phyloP scores from a whole-genome alignment of 2,888 invertebrate genomes.

The Dynastes maya region DNA sequence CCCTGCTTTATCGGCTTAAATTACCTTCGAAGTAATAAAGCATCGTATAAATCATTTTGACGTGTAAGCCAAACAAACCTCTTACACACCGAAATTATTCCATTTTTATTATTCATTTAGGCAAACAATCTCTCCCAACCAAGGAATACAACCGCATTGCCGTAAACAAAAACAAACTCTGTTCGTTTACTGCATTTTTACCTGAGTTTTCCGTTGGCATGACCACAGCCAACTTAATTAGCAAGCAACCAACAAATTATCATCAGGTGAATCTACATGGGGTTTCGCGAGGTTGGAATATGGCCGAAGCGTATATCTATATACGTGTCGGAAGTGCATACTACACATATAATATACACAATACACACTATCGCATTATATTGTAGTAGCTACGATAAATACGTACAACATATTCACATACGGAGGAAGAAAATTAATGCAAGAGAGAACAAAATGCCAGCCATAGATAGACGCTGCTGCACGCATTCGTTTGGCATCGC shows the following conservation, averaged over 20 bases:
- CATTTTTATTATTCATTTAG: constrained; percentile 12
- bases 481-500: constrained; percentile 4
- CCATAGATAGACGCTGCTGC: constrained; percentile 13
- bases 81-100: constrained; percentile 12
- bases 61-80: constrained; percentile 6
- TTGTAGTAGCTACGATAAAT: constrained; percentile 10
- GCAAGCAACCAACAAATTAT: constrained; percentile 34
- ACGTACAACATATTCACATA: constrained; percentile 7
- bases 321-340: constrained; percentile 40
- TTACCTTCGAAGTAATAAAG: constrained; percentile 1
- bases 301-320: background rate
- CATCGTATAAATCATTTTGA: background rate
- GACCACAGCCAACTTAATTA: constrained; percentile 34
- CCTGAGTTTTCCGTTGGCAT: constrained; percentile 41
- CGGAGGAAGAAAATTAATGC: constrained; percentile 18
- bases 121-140: background rate
- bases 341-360: constrained; percentile 15
- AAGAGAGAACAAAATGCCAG: constrained; percentile 31
- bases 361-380: constrained; percentile 14
- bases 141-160: background rate
- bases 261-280: constrained; percentile 39
- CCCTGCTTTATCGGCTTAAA: background rate
- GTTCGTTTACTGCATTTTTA: constrained; percentile 4
- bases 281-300: constrained; percentile 39
- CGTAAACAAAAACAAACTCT: constrained; percentile 20